A percentile compares a stretch with the other conserved stretches of the same genome.
These are phyloP conservation scores for Escarpia spicata DNA, from an alignment of 2,888 invertebrate species.

Conservation along the genomic window DNA sequence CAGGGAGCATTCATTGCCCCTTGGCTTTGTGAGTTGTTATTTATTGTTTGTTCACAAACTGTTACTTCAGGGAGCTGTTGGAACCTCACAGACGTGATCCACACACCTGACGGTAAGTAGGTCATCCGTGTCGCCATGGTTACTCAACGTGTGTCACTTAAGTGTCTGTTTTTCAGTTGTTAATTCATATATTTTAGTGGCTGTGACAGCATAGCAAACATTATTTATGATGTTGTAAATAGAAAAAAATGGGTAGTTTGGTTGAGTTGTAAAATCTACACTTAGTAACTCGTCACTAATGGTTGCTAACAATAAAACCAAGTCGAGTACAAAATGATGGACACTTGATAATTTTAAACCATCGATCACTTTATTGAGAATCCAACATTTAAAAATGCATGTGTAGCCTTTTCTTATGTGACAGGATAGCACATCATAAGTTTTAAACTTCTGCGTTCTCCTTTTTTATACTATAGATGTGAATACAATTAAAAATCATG, in stretches of 20 bases:
- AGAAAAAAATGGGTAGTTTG: neutral
- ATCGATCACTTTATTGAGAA: too few relatives aligned
- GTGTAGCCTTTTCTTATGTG: too few relatives aligned
- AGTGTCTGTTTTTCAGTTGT: neutral
- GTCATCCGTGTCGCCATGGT: neutral
- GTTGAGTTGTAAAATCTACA: neutral
- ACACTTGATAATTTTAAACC: too few relatives aligned
- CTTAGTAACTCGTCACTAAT: neutral
- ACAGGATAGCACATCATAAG: too few relatives aligned
- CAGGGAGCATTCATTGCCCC: neutral
- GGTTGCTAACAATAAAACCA: neutral
- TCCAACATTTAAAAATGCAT: too few relatives aligned
- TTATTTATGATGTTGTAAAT: neutral
- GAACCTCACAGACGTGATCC: neutral
- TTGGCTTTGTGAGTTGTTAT: neutral
- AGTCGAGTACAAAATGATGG: too few relatives aligned
- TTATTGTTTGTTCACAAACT: neutral
- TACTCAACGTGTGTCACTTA: neutral
- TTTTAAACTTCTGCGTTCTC: too few relatives aligned
- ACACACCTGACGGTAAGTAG: slow-evolving; percentile 13
- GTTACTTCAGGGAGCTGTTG: neutral
- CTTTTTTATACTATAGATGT: too few relatives aligned
- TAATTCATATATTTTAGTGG: neutral
- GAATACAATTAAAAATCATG: too few relatives aligned
- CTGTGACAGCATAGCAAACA: neutral